A percentile compares a stretch with the other conserved stretches of the same genome.
These are phyloP conservation scores for Bilobella aurantiaca DNA, from an alignment of 1,140 invertebrate genomes.

Conservation along the genomic window DNA sequence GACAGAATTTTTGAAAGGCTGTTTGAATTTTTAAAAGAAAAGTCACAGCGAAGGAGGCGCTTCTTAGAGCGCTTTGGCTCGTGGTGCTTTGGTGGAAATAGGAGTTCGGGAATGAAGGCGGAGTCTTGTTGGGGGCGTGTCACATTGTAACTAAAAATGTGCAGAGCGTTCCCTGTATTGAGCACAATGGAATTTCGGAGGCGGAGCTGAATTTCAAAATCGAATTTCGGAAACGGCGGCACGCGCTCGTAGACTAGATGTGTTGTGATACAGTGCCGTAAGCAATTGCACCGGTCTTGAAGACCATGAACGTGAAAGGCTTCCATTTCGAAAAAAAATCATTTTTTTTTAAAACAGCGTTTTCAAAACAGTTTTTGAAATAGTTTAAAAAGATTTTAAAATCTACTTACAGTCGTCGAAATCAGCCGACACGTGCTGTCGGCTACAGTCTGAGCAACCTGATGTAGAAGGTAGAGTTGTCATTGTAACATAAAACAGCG, in stretches of 20 bases:
- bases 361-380: no score
- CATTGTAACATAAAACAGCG: conserved; percentile 26
- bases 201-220: conserved; percentile 51
- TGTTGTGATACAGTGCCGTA: conserved; percentile 56
- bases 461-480: conserved; percentile 49
- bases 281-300: conserved; percentile 52
- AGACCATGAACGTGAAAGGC: conserved; percentile 47
- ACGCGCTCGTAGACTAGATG: conserved; percentile 59
- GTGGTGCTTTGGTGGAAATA: background rate
- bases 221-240: conserved; percentile 55
- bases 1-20: background rate
- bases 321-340: conserved; percentile 24
- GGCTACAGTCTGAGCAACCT: conserved; percentile 50
- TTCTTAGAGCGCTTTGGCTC: background rate
- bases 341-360: conserved; percentile 1
- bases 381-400: background rate
- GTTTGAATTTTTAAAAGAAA: conserved; percentile 18
- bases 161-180: conserved; percentile 61
- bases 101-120: background rate
- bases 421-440: conserved; percentile 47
- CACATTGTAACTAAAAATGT: conserved; percentile 43
- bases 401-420: conserved; percentile 49
- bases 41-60: conserved; percentile 18
- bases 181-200: conserved; percentile 54
- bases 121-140: conserved; percentile 8